Base-by-base conservation (phyloP, 2,113 vertebrate genomes). In the Brachypodius melanocephalos region DNA sequence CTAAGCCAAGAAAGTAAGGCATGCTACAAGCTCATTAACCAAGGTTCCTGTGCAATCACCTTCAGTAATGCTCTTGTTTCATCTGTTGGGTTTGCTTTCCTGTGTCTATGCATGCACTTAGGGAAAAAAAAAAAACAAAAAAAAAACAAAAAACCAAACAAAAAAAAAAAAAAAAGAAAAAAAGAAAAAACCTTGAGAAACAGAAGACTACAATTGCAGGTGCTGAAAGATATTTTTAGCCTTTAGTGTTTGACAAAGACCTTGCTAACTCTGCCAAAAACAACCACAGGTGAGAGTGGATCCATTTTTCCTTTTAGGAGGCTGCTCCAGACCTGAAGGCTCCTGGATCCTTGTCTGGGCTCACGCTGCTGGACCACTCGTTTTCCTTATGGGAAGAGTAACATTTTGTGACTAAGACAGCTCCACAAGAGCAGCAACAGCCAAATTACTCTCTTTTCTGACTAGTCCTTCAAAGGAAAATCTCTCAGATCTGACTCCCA, bases 321-420 rank as follows among this genome's bases (percentile, higher is more conserved):
- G 20, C 43, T 79, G 57, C 65, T 82, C 22, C 43, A 75, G 43
- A 63, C 34, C 28, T 32, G 51, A 63, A 67, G n/a, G 61, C 28
- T 88, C 38, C 74, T 59, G 67, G 57, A 36, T n/a, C 28, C 31
- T 63, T n/a, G 11, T 59, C 36, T 88, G 71, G 48, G 52, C 26
- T 68, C 38, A 10, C 0, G 0, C 25, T 93, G 85, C 65, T 68
- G 20, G 3, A 0, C 10, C 2, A 0, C 83, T 88, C 28, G 0
- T 22, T 74, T 96, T 94, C 90, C 48, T 67, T 28, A 66, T 8
- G 62, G 62, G 45, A 90, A 93, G 18, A 80, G 40, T 24, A 65
- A 57, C 45, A 48, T 31, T 76, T 84, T 95, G 62, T 87, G 96
- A 73, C 95, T 48, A 88, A 82, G 51, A 89, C 20, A 90, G 46